Evolutionary conservation across 37 sponge, comb jelly and placozoan genomes (phyloP).

Genomic region (Spongia lamella): DNA sequence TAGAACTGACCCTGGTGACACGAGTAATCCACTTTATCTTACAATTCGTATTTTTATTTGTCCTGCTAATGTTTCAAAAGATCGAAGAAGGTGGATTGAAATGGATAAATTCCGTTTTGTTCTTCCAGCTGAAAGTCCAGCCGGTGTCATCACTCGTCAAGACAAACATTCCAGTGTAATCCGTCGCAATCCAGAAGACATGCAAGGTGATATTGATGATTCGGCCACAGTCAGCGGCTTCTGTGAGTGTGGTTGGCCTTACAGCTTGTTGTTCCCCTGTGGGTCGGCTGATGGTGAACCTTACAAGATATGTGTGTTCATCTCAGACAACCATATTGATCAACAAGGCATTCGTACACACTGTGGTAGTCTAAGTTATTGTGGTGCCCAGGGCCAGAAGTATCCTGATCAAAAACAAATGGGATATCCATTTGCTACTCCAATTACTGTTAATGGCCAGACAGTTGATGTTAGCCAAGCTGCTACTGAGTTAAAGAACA

Average conservation of each 20-base stretch:
- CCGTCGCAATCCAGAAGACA: too few relatives aligned
- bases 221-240: not conserved
- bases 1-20: not conserved
- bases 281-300: conserved; percentile 3
- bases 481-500: too few relatives aligned
- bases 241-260: conserved; percentile 26
- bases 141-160: too few relatives aligned
- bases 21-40: not conserved
- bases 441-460: too few relatives aligned
- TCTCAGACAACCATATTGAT: conserved; percentile 9
- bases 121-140: not conserved
- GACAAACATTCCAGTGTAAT: too few relatives aligned
- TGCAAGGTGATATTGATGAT: too few relatives aligned
- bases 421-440: too few relatives aligned
- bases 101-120: conserved; percentile 18
- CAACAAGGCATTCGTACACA: too few relatives aligned
- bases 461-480: too few relatives aligned
- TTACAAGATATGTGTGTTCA: conserved; percentile 2
- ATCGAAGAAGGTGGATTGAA: conserved; percentile 14
- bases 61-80: not conserved
- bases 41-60: conserved; percentile 12
- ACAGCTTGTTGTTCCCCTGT: conserved; percentile 16
- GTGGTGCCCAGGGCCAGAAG: too few relatives aligned
- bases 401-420: too few relatives aligned
- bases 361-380: too few relatives aligned